Evolutionary conservation across 2,797 vertebrate genomes (phyloP).

Genomic region (Chanos chanos): DNA sequence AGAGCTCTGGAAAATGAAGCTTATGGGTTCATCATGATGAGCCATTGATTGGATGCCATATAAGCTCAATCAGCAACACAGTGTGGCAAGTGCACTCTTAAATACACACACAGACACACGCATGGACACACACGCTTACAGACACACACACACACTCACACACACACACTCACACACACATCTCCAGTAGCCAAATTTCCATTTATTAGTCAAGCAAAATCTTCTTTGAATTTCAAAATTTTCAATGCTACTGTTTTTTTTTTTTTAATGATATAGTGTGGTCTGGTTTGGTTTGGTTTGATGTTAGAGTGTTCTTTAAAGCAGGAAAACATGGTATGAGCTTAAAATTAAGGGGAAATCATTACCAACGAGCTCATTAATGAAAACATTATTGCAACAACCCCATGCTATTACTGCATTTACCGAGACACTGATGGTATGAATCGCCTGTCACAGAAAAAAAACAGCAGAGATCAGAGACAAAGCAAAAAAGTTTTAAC

Average conservation of each 20-base stretch:
- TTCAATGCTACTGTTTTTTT: constrained; percentile 10
- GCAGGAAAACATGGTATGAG: background rate
- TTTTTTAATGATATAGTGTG: constrained; percentile 1
- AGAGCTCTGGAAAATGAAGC: too few relatives aligned
- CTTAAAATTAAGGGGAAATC: background rate
- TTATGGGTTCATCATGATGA: too few relatives aligned
- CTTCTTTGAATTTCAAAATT: background rate
- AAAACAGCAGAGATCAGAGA: too few relatives aligned
- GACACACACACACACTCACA: too few relatives aligned
- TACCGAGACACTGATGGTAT: constrained; percentile 49
- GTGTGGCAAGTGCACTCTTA: too few relatives aligned
- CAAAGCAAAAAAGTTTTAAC: too few relatives aligned
- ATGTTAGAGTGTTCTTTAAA: constrained; percentile 1
- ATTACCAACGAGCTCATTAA: background rate
- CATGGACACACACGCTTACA: too few relatives aligned
- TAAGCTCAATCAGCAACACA: too few relatives aligned
- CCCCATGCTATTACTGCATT: constrained; percentile 29
- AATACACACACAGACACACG: too few relatives aligned
- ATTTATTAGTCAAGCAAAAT: constrained; percentile 2
- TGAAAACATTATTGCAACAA: constrained; percentile 1
- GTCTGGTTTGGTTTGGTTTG: background rate
- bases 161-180: too few relatives aligned
- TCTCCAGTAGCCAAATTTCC: too few relatives aligned
- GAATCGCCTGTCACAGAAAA: constrained; percentile 38
- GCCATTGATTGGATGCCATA: too few relatives aligned